Evolutionary conservation across 2,113 vertebrate genomes (phyloP).

Genomic region (Caranx melampygus): DNA sequence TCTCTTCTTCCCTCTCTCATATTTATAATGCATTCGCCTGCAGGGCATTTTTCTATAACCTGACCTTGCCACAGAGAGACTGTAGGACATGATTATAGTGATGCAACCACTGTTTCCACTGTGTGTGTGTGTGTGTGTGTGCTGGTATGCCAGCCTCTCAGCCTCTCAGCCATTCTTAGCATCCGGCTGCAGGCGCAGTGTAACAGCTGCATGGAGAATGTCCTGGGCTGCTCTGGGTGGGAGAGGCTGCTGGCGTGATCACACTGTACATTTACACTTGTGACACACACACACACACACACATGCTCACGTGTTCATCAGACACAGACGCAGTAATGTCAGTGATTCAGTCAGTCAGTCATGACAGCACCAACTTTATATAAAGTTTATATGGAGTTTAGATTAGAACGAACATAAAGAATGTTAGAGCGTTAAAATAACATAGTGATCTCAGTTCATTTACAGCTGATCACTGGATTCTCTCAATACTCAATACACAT

Average conservation of each 20-base stretch:
- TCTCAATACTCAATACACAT: too few relatives aligned
- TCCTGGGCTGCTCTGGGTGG: conserved; percentile 35
- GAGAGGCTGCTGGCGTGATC: conserved; percentile 4
- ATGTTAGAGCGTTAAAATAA: not conserved
- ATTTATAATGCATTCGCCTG: conserved; percentile 70
- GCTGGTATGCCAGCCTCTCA: conserved; percentile 42
- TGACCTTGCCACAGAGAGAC: conserved; percentile 67
- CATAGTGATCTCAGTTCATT: too few relatives aligned
- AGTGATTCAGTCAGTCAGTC: not conserved
- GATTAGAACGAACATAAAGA: not conserved
- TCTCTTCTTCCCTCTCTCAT: conserved; percentile 37
- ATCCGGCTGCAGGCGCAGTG: conserved; percentile 60
- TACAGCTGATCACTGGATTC: too few relatives aligned
- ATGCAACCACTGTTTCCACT: conserved; percentile 48
- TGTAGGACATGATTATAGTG: conserved; percentile 73
- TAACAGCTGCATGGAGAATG: conserved; percentile 74
- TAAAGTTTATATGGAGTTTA: not conserved
- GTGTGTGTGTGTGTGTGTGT: conserved; percentile 30
- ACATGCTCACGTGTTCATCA: not conserved
- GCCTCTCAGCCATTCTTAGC: conserved; percentile 60
- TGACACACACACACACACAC: conserved; percentile 17
- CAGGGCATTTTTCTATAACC: conserved; percentile 63
- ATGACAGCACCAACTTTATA: not conserved
- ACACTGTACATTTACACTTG: not conserved
- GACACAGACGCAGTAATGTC: not conserved